A percentile compares a stretch with the other conserved stretches of the same genome.
Evolutionary conservation across 2,113 vertebrate species (phyloP).

Genomic region (Amphiprion ocellaris): DNA sequence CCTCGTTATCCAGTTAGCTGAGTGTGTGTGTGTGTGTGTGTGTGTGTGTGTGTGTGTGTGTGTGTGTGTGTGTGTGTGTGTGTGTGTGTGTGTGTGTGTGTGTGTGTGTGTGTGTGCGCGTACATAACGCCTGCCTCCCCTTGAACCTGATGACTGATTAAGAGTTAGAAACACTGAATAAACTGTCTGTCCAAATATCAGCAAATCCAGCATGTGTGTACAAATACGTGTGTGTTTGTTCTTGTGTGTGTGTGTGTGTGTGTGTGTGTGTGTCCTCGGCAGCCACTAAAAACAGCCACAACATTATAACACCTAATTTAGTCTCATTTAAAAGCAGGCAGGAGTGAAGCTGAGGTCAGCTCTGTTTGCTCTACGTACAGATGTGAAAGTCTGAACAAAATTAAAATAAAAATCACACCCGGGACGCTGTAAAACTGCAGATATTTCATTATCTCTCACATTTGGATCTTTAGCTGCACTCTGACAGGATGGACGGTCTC

Average conservation of each 20-base stretch:
- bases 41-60: neutral
- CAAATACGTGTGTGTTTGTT: neutral
- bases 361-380: constrained; percentile 37
- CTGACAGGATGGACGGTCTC: neutral
- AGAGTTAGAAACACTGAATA: constrained; percentile 46
- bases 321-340: constrained; percentile 53
- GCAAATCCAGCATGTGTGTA: constrained; percentile 3
- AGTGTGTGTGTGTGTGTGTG: constrained; percentile 3
- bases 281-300: constrained; percentile 62
- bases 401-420: neutral
- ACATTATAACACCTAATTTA: constrained; percentile 73
- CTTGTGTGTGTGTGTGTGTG: constrained; percentile 2
- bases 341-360: constrained; percentile 28
- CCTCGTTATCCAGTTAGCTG: constrained; percentile 15
- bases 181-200: constrained; percentile 50
- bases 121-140: constrained; percentile 6
- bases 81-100: constrained; percentile 3
- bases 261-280: constrained; percentile 42
- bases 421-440: no score
- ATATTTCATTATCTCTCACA: constrained; percentile 12
- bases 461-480: constrained; percentile 21
- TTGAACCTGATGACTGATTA: constrained; percentile 66
- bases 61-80: constrained; percentile 4
- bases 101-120: constrained; percentile 16
- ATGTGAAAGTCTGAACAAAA: constrained; percentile 23